These are phyloP conservation scores for Orthosia gothica DNA, from an alignment of 2,888 invertebrate species.

Conservation along the genomic window DNA sequence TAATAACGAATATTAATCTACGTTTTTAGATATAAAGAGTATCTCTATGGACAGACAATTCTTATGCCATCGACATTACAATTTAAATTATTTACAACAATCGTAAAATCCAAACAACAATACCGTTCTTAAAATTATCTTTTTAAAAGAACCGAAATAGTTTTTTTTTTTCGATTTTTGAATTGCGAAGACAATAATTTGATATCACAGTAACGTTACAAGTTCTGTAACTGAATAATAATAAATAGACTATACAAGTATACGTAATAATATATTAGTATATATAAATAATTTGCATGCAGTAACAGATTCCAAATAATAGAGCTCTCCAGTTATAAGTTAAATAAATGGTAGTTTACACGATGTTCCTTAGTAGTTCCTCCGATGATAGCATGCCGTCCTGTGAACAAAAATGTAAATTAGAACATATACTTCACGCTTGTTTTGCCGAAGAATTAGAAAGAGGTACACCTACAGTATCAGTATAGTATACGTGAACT, in stretches of 20 bases:
- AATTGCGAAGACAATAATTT: conserved; percentile 72
- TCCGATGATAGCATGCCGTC: conserved; percentile 91
- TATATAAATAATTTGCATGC: conserved; percentile 68
- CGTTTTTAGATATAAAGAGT: conserved; percentile 73
- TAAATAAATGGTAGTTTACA: conserved; percentile 74
- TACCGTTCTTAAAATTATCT: conserved; percentile 60
- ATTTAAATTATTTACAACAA: conserved; percentile 83
- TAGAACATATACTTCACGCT: neutral
- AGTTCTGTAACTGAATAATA: conserved; percentile 70
- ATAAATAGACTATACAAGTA: conserved; percentile 68
- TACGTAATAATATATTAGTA: conserved; percentile 57
- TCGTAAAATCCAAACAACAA: conserved; percentile 70
- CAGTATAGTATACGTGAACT: too few species aligned
- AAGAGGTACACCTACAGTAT: too few species aligned
- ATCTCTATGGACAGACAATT: conserved; percentile 82
- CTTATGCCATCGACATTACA: conserved; percentile 79
- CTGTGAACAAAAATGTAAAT: conserved; percentile 79
- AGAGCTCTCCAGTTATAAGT: conserved; percentile 69
- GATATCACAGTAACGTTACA: conserved; percentile 88
- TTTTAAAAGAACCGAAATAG: conserved; percentile 48
- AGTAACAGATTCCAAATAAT: conserved; percentile 74
- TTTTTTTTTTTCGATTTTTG: conserved; percentile 68
- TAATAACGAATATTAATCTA: conserved; percentile 71
- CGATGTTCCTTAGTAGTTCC: conserved; percentile 89
- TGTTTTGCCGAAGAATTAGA: too few species aligned